phyloP scores from a whole-genome alignment of 2,888 invertebrate species.

The Ornithoptera priamus region DNA sequence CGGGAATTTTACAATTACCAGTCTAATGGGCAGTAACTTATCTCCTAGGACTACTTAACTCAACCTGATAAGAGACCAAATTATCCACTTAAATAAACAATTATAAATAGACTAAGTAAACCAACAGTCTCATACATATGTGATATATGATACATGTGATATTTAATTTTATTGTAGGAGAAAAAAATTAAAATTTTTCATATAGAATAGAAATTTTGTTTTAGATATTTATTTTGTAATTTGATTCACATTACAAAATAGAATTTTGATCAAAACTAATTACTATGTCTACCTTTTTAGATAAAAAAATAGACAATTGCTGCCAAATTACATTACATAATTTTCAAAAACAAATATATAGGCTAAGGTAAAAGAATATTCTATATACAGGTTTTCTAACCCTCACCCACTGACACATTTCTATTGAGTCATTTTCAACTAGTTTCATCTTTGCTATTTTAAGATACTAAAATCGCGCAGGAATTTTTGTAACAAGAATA shows the following conservation, averaged over 20 bases:
- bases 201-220: no score
- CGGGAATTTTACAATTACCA: constrained; percentile 26
- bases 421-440: constrained; percentile 53
- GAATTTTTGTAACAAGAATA: constrained; percentile 35
- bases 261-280: no score
- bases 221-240: no score
- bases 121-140: neutral
- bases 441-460: constrained; percentile 66
- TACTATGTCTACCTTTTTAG: no score
- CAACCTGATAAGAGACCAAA: constrained; percentile 17
- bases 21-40: constrained; percentile 23
- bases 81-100: constrained; percentile 23
- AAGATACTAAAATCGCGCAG: constrained; percentile 48
- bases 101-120: constrained; percentile 23
- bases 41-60: constrained; percentile 25
- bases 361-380: constrained; percentile 65
- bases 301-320: no score
- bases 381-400: constrained; percentile 63
- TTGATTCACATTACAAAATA: no score
- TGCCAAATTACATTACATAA: neutral
- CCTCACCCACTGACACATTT: constrained; percentile 75
- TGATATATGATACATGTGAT: no score
- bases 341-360: constrained; percentile 46
- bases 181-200: no score
- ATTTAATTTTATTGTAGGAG: no score